These are phyloP conservation scores for Chelidonichthys spinosus DNA, from an alignment of 2,797 vertebrate genomes.

Conservation along the genomic window DNA sequence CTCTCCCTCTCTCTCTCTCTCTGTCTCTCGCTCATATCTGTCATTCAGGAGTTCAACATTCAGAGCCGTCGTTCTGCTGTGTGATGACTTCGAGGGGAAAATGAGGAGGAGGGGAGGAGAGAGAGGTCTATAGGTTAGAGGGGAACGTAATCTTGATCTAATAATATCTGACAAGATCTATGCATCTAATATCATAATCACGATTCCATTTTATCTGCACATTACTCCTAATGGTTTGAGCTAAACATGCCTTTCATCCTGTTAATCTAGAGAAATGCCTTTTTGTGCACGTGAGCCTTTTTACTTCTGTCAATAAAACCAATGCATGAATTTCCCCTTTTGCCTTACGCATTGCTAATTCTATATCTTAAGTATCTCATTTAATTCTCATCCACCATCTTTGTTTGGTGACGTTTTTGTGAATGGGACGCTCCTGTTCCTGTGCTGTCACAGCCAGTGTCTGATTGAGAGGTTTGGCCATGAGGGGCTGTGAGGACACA, in stretches of 20 bases:
- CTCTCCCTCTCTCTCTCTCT: not conserved
- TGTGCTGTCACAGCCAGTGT: no score
- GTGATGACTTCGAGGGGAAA: constrained; percentile 53
- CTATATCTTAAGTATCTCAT: no score
- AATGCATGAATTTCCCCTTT: not conserved
- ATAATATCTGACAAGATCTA: not conserved
- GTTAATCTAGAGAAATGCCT: not conserved
- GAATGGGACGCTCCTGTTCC: no score
- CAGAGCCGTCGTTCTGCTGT: constrained; percentile 27
- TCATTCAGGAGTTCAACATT: constrained; percentile 49
- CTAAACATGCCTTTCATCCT: not conserved
- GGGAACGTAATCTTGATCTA: not conserved
- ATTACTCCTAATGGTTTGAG: not conserved
- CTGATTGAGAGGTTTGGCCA: no score
- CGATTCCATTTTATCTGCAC: not conserved
- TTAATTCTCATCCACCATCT: no score
- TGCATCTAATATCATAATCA: not conserved
- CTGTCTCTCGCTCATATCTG: not conserved
- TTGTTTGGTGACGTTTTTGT: no score
- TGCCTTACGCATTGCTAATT: no score
- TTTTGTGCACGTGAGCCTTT: not conserved
- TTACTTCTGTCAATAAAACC: not conserved
- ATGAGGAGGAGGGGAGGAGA: not conserved
- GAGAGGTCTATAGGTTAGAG: not conserved
- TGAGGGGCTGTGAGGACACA: no score